phyloP scores from a whole-genome alignment of 1,140 invertebrate genomes.

The Stegodyphus dumicola region DNA sequence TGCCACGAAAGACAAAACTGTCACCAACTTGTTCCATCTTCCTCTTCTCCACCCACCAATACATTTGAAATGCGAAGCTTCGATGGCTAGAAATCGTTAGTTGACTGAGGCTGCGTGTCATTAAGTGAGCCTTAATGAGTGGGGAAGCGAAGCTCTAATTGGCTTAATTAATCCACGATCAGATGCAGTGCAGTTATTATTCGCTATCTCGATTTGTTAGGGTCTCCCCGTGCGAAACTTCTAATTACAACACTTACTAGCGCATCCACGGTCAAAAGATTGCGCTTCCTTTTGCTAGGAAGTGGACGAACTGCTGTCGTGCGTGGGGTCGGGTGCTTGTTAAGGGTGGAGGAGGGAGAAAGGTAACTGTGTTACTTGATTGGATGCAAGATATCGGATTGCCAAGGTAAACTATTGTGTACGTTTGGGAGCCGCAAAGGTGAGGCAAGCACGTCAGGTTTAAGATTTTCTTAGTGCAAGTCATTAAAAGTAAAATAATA shows the following conservation, averaged over 20 bases:
- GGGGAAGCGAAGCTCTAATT: constrained; percentile 48
- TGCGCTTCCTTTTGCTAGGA: background rate
- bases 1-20: background rate
- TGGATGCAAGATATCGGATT: background rate
- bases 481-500: too few species aligned
- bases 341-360: constrained; percentile 8
- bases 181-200: constrained; percentile 58
- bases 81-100: constrained; percentile 38
- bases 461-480: too few species aligned
- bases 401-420: background rate
- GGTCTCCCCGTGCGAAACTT: constrained; percentile 47
- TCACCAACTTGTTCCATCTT: background rate
- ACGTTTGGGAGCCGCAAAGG: constrained; percentile 11
- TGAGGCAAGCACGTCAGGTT: background rate
- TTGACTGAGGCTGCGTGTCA: constrained; percentile 12
- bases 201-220: constrained; percentile 42
- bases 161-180: constrained; percentile 61
- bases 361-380: background rate
- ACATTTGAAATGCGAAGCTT: constrained; percentile 52
- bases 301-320: background rate
- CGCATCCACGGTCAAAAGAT: constrained; percentile 30
- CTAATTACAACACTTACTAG: constrained; percentile 53
- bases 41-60: background rate
- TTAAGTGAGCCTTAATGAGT: constrained; percentile 59
- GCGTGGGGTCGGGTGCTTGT: constrained; percentile 22